phyloP scores from a whole-genome alignment of 2,797 vertebrate genomes.

The Halcyon chelicuti region DNA sequence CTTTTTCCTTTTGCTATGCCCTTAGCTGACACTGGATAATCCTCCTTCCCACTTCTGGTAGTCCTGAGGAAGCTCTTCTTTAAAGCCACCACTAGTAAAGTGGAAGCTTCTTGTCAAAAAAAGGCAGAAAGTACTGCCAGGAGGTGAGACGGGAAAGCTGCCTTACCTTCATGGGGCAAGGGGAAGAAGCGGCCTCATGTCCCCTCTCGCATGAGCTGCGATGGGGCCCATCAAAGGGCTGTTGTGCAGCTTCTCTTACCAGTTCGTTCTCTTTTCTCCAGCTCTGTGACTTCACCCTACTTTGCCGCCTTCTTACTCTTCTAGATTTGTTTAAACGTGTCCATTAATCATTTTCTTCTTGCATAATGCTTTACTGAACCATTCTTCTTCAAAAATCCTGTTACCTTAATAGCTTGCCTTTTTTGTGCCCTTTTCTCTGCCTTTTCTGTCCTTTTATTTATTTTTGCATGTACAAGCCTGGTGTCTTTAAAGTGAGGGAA shows the following conservation, averaged over 20 bases:
- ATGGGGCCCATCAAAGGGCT: background rate
- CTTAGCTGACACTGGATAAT: background rate
- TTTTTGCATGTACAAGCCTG: background rate
- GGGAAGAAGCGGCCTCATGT: background rate
- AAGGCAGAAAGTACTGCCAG: background rate
- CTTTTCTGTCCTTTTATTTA: background rate
- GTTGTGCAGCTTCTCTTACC: background rate
- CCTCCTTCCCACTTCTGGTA: background rate
- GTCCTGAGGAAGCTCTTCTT: background rate
- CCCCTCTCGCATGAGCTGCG: accelerated
- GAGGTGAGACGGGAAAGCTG: background rate
- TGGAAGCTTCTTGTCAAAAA: background rate
- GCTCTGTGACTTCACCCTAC: background rate
- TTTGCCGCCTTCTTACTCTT: background rate
- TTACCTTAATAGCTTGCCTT: background rate
- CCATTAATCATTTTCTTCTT: background rate
- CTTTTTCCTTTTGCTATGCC: background rate
- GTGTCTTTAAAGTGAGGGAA: background rate
- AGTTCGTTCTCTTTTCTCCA: background rate
- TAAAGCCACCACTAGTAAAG: background rate
- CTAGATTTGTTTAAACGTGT: background rate
- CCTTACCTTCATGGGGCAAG: background rate
- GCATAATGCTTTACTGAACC: background rate
- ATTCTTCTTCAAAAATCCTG: background rate
- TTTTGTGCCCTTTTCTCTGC: background rate